Base-by-base conservation (phyloP, 2,113 vertebrate genomes). In the Cyanoderma ruficeps region DNA sequence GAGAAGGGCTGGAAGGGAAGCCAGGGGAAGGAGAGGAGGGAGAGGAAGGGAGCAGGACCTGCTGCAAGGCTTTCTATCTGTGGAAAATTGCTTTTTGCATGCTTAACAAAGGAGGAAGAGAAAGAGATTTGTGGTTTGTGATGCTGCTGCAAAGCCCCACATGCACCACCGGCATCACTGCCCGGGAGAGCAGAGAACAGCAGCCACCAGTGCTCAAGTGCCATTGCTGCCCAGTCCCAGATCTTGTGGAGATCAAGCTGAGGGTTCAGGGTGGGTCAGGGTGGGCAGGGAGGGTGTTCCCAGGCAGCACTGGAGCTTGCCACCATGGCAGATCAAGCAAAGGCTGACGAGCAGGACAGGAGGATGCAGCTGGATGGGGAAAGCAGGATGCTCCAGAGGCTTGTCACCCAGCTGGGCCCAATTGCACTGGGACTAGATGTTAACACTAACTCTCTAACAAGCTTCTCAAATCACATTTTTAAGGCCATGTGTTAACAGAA, bases 401-500 rank as follows among this genome's bases (percentile, higher is more conserved):
- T 86, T 42, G 59, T 80, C 0, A 0, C 79, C 90, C 79, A 96
- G 75, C 91, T 69, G 79, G 90, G 68, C 80, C 80, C 64, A 56
- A 15, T 68, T 71, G 88, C 5, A 0, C 52, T 21, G 44, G 47
- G 79, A 74, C 44, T 59, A 44, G 83, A 95, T 63, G 85, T 78
- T 90, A 92, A 92, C 83, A 89, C 60, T 27, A 60, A 63, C 52
- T 94, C 78, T 76, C 94, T 78, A 86, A 89, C 76, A 92, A 78
- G 90, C 92, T 92, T 95, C 86, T 78, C 93, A 81, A 92, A 90
- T 87, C 60, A 0, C 64, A 31, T 85, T 90, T 92, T 96, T 75
- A 90, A 95, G 79, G 85, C 90, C 3, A 5, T 49, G 82, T 64
- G 90, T 90, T 96, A 95, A 94, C 86, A 95, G 87, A 93, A 94